A percentile compares a stretch with the other conserved stretches of the same genome.
phyloP scores from a whole-genome alignment of 2,888 invertebrate species.

The Aspidapion aeneum region DNA sequence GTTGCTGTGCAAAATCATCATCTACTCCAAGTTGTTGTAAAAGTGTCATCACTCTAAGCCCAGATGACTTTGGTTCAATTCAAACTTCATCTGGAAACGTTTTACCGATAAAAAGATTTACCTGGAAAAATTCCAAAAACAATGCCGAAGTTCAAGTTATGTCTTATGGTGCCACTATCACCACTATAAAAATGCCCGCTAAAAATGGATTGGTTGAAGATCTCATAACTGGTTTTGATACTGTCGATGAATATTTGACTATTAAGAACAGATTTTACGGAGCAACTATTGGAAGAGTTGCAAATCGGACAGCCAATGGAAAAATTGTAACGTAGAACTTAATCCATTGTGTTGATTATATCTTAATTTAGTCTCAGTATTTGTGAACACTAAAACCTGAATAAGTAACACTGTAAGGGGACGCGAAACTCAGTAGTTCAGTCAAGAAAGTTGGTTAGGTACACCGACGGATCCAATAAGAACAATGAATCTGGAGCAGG shows the following conservation, averaged over 20 bases:
- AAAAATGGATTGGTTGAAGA: slow-evolving; percentile 69
- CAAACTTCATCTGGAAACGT: slow-evolving; percentile 38
- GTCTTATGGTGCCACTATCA: slow-evolving; percentile 84
- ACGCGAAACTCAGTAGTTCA: no score
- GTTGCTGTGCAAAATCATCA: no score
- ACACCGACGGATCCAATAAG: no score
- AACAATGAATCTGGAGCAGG: no score
- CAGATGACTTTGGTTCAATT: slow-evolving; percentile 39
- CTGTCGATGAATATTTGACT: slow-evolving; percentile 55
- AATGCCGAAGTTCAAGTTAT: slow-evolving; percentile 67
- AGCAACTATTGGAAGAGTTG: slow-evolving; percentile 81
- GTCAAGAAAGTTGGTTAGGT: no score
- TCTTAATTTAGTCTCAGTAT: no score
- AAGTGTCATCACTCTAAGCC: background rate
- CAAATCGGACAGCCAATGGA: slow-evolving; percentile 64
- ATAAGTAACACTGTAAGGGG: no score
- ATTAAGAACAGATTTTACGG: slow-evolving; percentile 70
- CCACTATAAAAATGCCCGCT: slow-evolving; percentile 74
- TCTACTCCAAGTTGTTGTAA: no score
- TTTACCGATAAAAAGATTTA: slow-evolving; percentile 57
- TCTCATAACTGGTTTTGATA: slow-evolving; percentile 79
- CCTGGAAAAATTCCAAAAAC: slow-evolving; percentile 60
- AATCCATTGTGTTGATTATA: no score
- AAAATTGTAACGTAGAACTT: slow-evolving; percentile 18
- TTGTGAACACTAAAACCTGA: no score